These are phyloP conservation scores for Cantharis flavilabris DNA, from an alignment of 2,888 invertebrate species.

Conservation along the genomic window DNA sequence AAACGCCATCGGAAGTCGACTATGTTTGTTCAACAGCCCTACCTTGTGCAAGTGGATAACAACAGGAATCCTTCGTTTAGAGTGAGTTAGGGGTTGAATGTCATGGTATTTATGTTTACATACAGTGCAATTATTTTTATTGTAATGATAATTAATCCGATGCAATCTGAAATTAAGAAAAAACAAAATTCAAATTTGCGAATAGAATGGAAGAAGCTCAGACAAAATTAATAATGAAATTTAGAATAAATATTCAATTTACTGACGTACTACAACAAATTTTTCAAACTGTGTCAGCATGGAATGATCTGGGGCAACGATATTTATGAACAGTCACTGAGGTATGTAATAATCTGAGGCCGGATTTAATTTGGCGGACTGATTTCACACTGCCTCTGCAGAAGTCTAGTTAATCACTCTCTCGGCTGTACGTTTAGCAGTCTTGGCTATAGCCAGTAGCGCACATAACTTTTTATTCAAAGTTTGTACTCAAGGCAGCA, in stretches of 20 bases:
- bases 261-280: neutral
- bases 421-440: constrained; percentile 35
- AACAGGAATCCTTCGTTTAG: constrained; percentile 16
- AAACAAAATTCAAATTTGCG: neutral
- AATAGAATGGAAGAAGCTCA: neutral
- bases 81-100: constrained; percentile 15
- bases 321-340: constrained; percentile 74
- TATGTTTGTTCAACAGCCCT: constrained; percentile 40
- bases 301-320: constrained; percentile 45
- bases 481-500: neutral
- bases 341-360: constrained; percentile 74
- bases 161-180: neutral
- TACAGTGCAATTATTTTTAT: constrained; percentile 11
- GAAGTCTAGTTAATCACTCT: constrained; percentile 56
- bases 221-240: neutral
- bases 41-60: constrained; percentile 32
- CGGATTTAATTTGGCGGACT: constrained; percentile 75
- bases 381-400: constrained; percentile 67
- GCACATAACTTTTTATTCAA: constrained; percentile 5
- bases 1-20: constrained; percentile 37
- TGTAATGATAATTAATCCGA: neutral
- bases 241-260: neutral
- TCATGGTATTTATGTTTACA: constrained; percentile 21
- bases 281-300: constrained; percentile 15
- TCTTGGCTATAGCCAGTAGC: constrained; percentile 33